These are phyloP conservation scores for Coleophora flavipennella DNA, from an alignment of 2,888 invertebrate genomes.

Conservation along the genomic window DNA sequence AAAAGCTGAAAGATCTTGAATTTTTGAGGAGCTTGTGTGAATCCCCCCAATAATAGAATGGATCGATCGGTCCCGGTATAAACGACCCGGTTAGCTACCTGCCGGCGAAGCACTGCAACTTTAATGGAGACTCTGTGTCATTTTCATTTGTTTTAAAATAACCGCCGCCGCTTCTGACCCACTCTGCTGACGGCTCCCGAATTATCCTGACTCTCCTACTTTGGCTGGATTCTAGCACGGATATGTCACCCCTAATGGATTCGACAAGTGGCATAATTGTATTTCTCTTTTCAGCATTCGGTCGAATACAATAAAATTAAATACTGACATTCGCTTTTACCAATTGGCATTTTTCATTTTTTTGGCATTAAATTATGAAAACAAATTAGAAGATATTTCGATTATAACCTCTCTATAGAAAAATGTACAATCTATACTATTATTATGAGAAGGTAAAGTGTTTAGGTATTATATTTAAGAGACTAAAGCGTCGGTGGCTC, in stretches of 20 bases:
- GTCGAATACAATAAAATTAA: no score
- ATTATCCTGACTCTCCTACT: slow-evolving; percentile 30
- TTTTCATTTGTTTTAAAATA: slow-evolving; percentile 56
- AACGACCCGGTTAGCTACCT: slow-evolving; percentile 53
- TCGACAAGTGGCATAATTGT: no score
- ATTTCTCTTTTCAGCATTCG: no score
- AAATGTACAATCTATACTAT: no score
- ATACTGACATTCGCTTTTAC: no score
- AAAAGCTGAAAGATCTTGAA: slow-evolving; percentile 33
- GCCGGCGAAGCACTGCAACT: slow-evolving; percentile 41
- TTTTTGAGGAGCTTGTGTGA: slow-evolving; percentile 37
- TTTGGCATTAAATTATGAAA: no score
- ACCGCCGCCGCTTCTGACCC: slow-evolving; percentile 38
- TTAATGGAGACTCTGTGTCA: slow-evolving; percentile 57
- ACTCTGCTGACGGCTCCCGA: slow-evolving; percentile 45
- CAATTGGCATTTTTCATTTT: no score
- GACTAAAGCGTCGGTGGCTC: no score
- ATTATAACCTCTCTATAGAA: no score
- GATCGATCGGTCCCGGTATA: slow-evolving; percentile 64
- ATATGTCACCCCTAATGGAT: slow-evolving; percentile 4
- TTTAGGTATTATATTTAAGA: no score
- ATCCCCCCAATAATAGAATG: slow-evolving; percentile 36
- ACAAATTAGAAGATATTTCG: no score
- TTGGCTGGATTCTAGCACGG: slow-evolving; percentile 20
- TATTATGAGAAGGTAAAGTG: no score